These are phyloP conservation scores for Allenopithecus nigroviridis DNA, from an alignment of 2,797 vertebrate genomes.

Conservation along the genomic window DNA sequence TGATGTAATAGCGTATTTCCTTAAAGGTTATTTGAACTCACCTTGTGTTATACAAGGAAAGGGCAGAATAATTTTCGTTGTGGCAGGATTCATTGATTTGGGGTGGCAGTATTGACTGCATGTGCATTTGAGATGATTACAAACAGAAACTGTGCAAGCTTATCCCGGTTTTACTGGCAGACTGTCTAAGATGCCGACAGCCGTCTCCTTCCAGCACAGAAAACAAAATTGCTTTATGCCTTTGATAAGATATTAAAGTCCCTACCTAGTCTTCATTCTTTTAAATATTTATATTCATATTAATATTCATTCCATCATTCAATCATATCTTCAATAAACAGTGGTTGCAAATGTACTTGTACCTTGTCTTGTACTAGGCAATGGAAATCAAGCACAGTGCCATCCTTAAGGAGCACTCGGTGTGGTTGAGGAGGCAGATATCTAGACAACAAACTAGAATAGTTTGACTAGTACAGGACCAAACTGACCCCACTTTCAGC, in stretches of 20 bases:
- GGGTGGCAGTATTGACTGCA: conserved; percentile 6
- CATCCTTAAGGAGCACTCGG: neutral
- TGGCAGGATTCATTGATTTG: conserved; percentile 49
- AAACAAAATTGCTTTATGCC: neutral
- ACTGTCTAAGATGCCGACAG: conserved; percentile 13
- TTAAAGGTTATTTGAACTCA: conserved; percentile 42
- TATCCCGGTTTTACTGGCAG: conserved; percentile 3
- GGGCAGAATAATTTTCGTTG: conserved; percentile 41
- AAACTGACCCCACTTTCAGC: neutral
- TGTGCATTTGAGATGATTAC: conserved; percentile 39
- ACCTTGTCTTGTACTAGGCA: neutral
- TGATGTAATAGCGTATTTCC: conserved; percentile 40
- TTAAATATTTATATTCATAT: neutral
- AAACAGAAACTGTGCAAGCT: conserved; percentile 12
- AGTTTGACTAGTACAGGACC: neutral
- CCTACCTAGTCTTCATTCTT: neutral
- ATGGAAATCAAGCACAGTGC: neutral
- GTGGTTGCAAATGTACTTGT: neutral
- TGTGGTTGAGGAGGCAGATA: neutral
- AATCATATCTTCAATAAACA: neutral
- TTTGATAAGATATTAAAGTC: neutral
- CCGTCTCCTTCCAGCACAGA: neutral
- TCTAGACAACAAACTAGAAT: neutral
- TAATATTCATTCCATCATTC: neutral
- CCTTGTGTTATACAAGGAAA: conserved; percentile 51